These are phyloP conservation scores for Copsychus sechellarum DNA, from an alignment of 2,113 vertebrate genomes.

Conservation along the genomic window DNA sequence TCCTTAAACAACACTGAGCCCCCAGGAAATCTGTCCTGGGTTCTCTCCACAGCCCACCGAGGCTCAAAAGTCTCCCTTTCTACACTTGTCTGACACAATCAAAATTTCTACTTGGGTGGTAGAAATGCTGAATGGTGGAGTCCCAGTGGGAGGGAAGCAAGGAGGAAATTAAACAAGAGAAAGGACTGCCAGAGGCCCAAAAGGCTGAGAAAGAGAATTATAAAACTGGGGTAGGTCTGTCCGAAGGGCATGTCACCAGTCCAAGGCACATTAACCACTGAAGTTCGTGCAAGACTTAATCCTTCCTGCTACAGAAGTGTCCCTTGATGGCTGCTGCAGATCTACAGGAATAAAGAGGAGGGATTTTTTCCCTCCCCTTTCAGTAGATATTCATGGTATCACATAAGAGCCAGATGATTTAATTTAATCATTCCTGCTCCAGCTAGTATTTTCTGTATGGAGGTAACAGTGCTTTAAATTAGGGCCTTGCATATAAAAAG, in stretches of 20 bases:
- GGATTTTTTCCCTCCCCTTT: neutral
- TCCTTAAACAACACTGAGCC: neutral
- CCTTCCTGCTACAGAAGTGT: constrained; percentile 48
- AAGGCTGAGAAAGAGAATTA: constrained; percentile 55
- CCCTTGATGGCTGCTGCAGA: constrained; percentile 30
- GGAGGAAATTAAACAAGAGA: constrained; percentile 61
- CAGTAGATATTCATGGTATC: constrained; percentile 53
- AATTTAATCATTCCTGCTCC: constrained; percentile 60
- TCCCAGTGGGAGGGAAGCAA: constrained; percentile 53
- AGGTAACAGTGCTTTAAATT: constrained; percentile 63
- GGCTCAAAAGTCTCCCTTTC: neutral
- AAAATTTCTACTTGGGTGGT: constrained; percentile 60
- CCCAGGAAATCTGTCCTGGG: neutral
- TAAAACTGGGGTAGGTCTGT: constrained; percentile 60
- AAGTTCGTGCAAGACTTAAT: constrained; percentile 56
- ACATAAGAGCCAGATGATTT: constrained; percentile 59
- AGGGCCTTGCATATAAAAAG: constrained; percentile 48
- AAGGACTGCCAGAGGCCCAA: constrained; percentile 53
- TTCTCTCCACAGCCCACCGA: neutral
- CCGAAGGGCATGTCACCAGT: constrained; percentile 61
- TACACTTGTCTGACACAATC: constrained; percentile 53
- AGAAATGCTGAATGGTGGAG: constrained; percentile 56
- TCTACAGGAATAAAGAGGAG: constrained; percentile 35
- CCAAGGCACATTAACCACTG: constrained; percentile 62
- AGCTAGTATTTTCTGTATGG: constrained; percentile 45